phyloP scores from a whole-genome alignment of 1,140 invertebrate genomes.

The Drosophila simulans region DNA sequence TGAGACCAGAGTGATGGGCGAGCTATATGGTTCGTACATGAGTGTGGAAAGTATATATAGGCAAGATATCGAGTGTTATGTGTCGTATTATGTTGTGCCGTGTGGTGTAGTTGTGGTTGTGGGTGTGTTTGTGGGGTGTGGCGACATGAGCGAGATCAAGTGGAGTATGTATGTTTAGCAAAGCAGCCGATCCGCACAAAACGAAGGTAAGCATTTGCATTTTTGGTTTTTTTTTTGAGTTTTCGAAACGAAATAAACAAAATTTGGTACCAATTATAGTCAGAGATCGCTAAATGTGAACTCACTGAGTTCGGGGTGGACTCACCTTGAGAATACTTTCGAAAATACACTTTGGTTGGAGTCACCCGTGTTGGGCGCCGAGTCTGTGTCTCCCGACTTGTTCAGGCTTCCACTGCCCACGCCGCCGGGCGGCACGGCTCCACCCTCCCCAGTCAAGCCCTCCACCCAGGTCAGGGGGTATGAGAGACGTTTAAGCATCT shows the following conservation, averaged over 20 bases:
- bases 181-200: slow-evolving; percentile 80
- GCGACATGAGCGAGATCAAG: slow-evolving; percentile 9
- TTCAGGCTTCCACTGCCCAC: slow-evolving; percentile 76
- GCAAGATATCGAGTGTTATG: slow-evolving; percentile 6
- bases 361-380: slow-evolving; percentile 85
- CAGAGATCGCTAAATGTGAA: slow-evolving; percentile 26
- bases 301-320: slow-evolving; percentile 9
- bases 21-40: slow-evolving; percentile 85
- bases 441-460: slow-evolving; percentile 89
- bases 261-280: slow-evolving; percentile 69
- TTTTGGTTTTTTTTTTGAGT: slow-evolving; percentile 22
- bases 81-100: slow-evolving; percentile 31
- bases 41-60: slow-evolving; percentile 7
- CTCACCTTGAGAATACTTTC: slow-evolving; percentile 95
- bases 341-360: slow-evolving; percentile 90
- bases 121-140: slow-evolving; percentile 8
- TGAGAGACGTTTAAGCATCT: slow-evolving; percentile 95
- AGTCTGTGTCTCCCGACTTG: slow-evolving; percentile 79
- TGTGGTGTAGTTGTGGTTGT: slow-evolving; percentile 27
- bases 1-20: slow-evolving; percentile 94
- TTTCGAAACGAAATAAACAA: slow-evolving; percentile 68
- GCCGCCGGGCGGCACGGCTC: slow-evolving; percentile 76
- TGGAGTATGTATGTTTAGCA: slow-evolving; percentile 64
- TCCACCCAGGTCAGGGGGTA: slow-evolving; percentile 97
- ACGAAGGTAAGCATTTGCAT: slow-evolving; percentile 75